Evolutionary conservation across 2,888 invertebrate species (phyloP), one percentile per base, ranked within the genome.

Genomic region (Gymnocheta viridis): DNA sequence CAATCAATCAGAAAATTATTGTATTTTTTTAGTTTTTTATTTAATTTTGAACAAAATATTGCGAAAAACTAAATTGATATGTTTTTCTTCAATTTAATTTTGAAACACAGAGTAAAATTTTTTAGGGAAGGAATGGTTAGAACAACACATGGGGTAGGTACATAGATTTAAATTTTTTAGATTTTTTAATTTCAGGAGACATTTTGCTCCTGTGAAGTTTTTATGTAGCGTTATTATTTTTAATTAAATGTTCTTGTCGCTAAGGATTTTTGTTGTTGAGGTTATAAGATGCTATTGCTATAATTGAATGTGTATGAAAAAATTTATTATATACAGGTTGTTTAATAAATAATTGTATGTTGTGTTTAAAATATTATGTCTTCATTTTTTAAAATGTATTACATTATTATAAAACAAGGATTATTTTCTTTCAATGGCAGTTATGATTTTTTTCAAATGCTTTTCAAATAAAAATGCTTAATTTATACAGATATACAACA

Each of bases 391-490:
- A 22, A n/a, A 66, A 14, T 64, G 22, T 17, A n/a, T 47, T 12
- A 29, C 17, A 4, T 27, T 64, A 4, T 64, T 9, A 64, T 6
- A 66, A 66, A 49, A 47, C 19, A 6, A n/a, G n/a, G n/a, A n/a
- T n/a, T n/a, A n/a, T n/a, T n/a, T n/a, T n/a, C n/a, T n/a, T n/a
- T 66, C 17, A 76, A 72, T 77, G 82, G 82, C 82, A 82, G 82
- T 72, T 82, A 77, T 41, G 49, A 41, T 32, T 44, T 32, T 66
- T 41, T 58, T 51, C 47, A 79, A 64, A 72, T 62, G 38, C 49
- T 27, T 44, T 17, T 38, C 12, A 49, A 70, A 44, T 2, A 69
- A 67, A 72, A 47, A 60, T 47, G n/a, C 47, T 29, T 35, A 6
- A 49, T 74, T 74, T 41, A 19, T 64, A 32, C 6, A 10, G 29